Conservation (phyloP, 2,888 invertebrate species). For the Rutpela maculata region DNA sequence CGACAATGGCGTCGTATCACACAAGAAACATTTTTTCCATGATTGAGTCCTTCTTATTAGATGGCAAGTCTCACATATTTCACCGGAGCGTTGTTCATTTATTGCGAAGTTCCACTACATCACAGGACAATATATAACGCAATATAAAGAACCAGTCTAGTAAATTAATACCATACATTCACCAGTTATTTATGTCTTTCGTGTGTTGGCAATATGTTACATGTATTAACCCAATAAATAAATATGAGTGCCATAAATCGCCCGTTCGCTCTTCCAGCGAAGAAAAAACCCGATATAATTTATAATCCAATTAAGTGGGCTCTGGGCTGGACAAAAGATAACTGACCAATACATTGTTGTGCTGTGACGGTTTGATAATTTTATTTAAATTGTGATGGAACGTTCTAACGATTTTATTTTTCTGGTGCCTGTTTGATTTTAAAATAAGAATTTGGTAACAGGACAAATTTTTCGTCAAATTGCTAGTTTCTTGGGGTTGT, state of each 20-base stretch:
- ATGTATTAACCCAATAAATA: constrained; percentile 76
- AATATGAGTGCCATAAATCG: constrained; percentile 75
- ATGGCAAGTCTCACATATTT: constrained; percentile 55
- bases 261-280: constrained; percentile 65
- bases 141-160: constrained; percentile 72
- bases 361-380: constrained; percentile 13
- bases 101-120: constrained; percentile 67
- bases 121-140: constrained; percentile 71
- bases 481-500: too few relatives aligned
- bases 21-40: constrained; percentile 15
- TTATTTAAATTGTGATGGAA: not conserved
- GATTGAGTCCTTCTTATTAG: constrained; percentile 41
- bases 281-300: constrained; percentile 70
- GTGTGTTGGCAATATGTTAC: constrained; percentile 75
- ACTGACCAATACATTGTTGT: constrained; percentile 22
- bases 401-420: not conserved
- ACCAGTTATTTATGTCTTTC: constrained; percentile 74
- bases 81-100: constrained; percentile 63
- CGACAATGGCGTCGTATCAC: not conserved
- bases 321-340: constrained; percentile 57
- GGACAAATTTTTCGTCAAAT: too few relatives aligned
- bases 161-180: constrained; percentile 75
- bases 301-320: constrained; percentile 74
- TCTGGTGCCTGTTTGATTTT: too few relatives aligned
- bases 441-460: too few relatives aligned